Percentiles rank a stretch among this genome's conserved stretches.
Evolutionary conservation across 2,888 invertebrate genomes (phyloP).

Genomic region (Sialis fuliginosa): DNA sequence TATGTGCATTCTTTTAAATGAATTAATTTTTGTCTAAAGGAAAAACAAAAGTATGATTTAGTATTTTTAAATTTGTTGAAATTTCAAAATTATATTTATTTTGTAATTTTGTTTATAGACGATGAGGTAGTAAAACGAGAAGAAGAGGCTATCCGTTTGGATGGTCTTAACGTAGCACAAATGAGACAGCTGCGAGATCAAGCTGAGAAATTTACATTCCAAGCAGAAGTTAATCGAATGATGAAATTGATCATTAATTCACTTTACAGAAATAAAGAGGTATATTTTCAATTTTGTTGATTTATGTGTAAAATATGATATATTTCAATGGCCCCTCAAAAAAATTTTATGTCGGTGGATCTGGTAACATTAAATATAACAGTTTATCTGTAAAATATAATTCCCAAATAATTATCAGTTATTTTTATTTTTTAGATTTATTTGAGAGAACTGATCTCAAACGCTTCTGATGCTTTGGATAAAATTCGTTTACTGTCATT

Average conservation of each 20-base stretch:
- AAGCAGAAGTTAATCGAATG: conserved; percentile 99
- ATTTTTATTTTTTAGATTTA: conserved; percentile 52
- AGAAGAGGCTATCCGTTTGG: conserved; percentile 90
- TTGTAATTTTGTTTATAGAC: conserved; percentile 33
- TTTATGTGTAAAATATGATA: too few species aligned
- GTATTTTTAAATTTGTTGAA: background rate
- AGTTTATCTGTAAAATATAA: too few species aligned
- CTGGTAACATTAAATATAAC: too few species aligned
- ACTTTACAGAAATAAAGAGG: conserved; percentile 95
- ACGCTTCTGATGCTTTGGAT: conserved; percentile 97
- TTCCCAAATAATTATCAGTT: too few species aligned
- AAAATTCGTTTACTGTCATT: conserved; percentile 89
- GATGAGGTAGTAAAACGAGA: conserved; percentile 80
- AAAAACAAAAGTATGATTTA: too few species aligned
- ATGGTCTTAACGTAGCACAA: conserved; percentile 87
- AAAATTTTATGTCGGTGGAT: too few species aligned
- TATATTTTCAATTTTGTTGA: conserved; percentile 17
- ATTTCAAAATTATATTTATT: conserved; percentile 5
- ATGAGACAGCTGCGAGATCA: conserved; percentile 78
- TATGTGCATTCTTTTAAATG: background rate
- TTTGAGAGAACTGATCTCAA: conserved; percentile 93
- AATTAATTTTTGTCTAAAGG: background rate
- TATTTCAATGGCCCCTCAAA: too few species aligned
- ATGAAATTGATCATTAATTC: conserved; percentile 99
- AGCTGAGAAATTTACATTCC: conserved; percentile 78